These are phyloP conservation scores for Aptenodytes forsteri DNA, from an alignment of 2,113 vertebrate genomes.

Conservation along the genomic window DNA sequence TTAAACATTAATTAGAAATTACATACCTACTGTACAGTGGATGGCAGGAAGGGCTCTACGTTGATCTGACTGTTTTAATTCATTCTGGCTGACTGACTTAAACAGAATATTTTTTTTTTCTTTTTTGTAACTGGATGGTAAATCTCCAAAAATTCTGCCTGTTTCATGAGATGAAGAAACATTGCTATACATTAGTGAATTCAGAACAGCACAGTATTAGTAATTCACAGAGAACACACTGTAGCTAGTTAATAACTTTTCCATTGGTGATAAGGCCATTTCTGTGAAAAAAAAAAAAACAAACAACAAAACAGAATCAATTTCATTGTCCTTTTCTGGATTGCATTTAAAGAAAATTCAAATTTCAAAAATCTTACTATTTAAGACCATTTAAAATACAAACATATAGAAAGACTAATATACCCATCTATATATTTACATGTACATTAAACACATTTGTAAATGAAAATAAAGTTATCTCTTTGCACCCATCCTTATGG, in stretches of 20 bases:
- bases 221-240: background rate
- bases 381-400: background rate
- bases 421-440: background rate
- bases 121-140: background rate
- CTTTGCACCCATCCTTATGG: background rate
- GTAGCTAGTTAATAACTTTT: background rate
- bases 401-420: background rate
- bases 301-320: background rate
- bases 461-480: background rate
- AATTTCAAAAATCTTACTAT: background rate
- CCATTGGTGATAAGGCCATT: background rate
- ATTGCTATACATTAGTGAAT: background rate
- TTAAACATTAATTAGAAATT: slow-evolving; percentile 72
- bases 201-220: background rate
- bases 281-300: background rate
- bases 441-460: background rate
- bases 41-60: slow-evolving; percentile 1
- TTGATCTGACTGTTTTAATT: slow-evolving; percentile 58
- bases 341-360: background rate
- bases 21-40: background rate
- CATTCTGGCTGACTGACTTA: slow-evolving; percentile 53
- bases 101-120: background rate
- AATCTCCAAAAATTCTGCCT: background rate
- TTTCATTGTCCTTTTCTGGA: background rate
- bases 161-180: background rate